Conservation (phyloP, 2,888 invertebrate genomes). For the Erebia ligea region DNA sequence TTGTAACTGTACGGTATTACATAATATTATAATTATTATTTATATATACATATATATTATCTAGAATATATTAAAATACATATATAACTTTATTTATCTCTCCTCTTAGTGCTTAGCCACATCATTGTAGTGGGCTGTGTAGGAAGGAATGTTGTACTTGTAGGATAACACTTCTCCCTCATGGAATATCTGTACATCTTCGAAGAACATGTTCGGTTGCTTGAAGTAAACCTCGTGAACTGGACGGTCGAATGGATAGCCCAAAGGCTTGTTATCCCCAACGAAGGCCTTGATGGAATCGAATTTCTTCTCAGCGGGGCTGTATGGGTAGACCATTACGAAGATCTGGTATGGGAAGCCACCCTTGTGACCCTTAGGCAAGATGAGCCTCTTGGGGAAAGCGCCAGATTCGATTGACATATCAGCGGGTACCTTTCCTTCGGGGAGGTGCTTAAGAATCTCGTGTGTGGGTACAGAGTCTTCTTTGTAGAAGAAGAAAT, state of each 20-base stretch:
- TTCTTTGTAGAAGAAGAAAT: slow-evolving; percentile 84
- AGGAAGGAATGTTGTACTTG: slow-evolving; percentile 54
- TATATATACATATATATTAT: slow-evolving; percentile 20
- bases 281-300: slow-evolving; percentile 56
- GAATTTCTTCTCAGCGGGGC: slow-evolving; percentile 59
- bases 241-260: slow-evolving; percentile 84
- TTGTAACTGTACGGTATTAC: slow-evolving; percentile 23
- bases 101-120: slow-evolving; percentile 52
- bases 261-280: slow-evolving; percentile 78
- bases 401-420: slow-evolving; percentile 81
- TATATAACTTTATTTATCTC: slow-evolving; percentile 44
- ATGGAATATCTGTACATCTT: slow-evolving; percentile 83
- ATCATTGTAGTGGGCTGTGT: slow-evolving; percentile 48
- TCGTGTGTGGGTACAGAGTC: slow-evolving; percentile 85
- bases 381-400: slow-evolving; percentile 86
- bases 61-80: slow-evolving; percentile 8
- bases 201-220: slow-evolving; percentile 84
- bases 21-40: slow-evolving; percentile 19
- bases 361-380: slow-evolving; percentile 87
- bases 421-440: slow-evolving; percentile 78
- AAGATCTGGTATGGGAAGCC: slow-evolving; percentile 87
- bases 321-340: slow-evolving; percentile 84
- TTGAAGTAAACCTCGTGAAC: slow-evolving; percentile 68
- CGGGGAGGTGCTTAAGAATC: slow-evolving; percentile 82
- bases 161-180: slow-evolving; percentile 64